A percentile compares a stretch with the other conserved stretches of the same genome.
Conservation (phyloP, 2,797 vertebrate species). For the Hylomyscus alleni region DNA sequence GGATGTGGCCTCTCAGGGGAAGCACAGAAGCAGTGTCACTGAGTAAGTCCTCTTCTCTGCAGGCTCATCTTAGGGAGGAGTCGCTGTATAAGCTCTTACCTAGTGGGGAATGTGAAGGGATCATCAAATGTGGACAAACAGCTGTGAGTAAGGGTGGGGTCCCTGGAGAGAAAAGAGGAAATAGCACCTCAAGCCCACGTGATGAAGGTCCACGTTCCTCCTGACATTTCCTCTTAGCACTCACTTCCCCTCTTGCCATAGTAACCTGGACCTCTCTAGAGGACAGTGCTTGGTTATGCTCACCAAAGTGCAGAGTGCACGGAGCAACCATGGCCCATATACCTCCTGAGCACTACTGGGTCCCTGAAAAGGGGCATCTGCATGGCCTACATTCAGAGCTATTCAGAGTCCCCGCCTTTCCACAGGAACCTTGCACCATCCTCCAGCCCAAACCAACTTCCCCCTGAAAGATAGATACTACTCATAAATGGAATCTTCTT, state of each 20-base stretch:
- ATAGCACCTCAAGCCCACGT: fast-evolving
- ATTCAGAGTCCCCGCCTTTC: background rate
- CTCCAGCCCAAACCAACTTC: background rate
- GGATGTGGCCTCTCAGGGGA: background rate
- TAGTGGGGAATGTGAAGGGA: no score
- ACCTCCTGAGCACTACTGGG: background rate
- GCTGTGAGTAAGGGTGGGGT: background rate
- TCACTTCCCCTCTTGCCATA: background rate
- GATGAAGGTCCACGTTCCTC: fast-evolving
- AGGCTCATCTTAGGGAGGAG: background rate
- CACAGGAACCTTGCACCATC: background rate
- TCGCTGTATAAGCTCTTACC: background rate
- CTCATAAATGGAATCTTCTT: background rate
- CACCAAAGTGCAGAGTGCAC: background rate
- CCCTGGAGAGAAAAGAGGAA: background rate
- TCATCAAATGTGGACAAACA: no score
- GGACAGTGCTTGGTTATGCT: background rate
- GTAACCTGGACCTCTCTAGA: background rate
- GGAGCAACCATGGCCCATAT: background rate
- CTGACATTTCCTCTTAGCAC: background rate
- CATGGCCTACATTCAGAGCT: background rate
- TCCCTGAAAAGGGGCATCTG: background rate
- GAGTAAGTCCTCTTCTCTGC: background rate
- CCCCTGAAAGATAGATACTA: background rate
- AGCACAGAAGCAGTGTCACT: background rate